Conservation (phyloP, 2,888 invertebrate species). For the Ceraclea dissimilis region DNA sequence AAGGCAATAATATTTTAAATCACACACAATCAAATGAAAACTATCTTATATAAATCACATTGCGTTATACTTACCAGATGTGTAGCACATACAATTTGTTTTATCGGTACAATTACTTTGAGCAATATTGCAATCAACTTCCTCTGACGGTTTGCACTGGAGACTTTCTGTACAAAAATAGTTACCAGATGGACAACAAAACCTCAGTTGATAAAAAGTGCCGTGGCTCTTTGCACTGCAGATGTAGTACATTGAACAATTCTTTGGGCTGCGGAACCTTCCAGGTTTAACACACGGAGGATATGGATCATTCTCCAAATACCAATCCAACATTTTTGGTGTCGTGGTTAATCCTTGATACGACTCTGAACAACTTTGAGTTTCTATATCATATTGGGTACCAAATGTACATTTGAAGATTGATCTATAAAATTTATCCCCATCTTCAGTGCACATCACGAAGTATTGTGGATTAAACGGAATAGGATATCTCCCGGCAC, state of each 20-base stretch:
- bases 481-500: conserved; percentile 35
- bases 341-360: conserved; percentile 32
- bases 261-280: conserved; percentile 33
- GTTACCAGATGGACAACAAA: conserved; percentile 29
- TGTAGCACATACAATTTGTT: neutral
- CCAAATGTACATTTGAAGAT: conserved; percentile 33
- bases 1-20: too few species aligned
- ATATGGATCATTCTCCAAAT: conserved; percentile 29
- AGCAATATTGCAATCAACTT: conserved; percentile 23
- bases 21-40: too few species aligned
- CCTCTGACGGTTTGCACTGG: conserved; percentile 26
- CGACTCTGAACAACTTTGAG: conserved; percentile 31
- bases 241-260: conserved; percentile 38
- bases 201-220: conserved; percentile 34
- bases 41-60: too few species aligned
- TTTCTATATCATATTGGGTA: conserved; percentile 31
- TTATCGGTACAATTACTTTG: neutral
- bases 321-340: conserved; percentile 14
- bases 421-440: conserved; percentile 28
- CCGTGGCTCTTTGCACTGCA: conserved; percentile 34
- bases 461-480: conserved; percentile 33
- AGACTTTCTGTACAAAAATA: conserved; percentile 27
- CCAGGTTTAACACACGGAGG: conserved; percentile 35
- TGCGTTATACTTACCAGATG: neutral
- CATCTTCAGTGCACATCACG: conserved; percentile 32